Conservation (phyloP, 2,888 invertebrate genomes). For the Caenorhabditis sp. region DNA sequence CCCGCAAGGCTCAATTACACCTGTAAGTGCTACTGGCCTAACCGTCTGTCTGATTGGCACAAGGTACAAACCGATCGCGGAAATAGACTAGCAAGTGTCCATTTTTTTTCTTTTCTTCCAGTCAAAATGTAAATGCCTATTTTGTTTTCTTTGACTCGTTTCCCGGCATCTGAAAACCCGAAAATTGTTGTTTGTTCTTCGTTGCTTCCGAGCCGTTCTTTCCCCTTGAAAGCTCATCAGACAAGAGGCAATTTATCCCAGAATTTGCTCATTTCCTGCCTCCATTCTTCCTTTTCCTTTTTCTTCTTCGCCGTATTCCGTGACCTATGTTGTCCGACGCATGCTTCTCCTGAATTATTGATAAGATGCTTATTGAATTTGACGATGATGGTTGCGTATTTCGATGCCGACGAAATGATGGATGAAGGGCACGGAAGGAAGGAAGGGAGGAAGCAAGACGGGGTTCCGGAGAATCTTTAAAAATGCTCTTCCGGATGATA, state of each 20-base stretch:
- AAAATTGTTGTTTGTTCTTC: not conserved
- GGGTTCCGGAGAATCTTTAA: no score
- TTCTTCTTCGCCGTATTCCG: not conserved
- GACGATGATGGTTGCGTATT: no score
- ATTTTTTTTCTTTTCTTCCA: not conserved
- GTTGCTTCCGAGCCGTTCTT: not conserved
- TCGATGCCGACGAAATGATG: not conserved
- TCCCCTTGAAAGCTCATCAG: conserved; percentile 2
- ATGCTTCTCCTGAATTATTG: not conserved
- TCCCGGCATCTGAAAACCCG: not conserved
- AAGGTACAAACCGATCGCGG: not conserved
- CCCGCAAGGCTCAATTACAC: conserved; percentile 3
- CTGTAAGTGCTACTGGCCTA: not conserved
- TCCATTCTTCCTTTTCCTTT: not conserved
- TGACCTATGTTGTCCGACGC: not conserved
- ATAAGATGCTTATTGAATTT: not conserved
- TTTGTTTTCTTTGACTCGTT: no score
- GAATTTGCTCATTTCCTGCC: conserved; percentile 21
- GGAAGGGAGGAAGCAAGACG: not conserved
- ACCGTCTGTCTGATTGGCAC: not conserved
- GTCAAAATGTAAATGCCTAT: conserved; percentile 3
- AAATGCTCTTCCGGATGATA: no score
- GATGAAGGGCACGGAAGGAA: not conserved
- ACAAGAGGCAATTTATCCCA: conserved; percentile 1
- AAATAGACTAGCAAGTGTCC: not conserved